Evolutionary conservation across 2,113 vertebrate genomes (phyloP).

Genomic region (Leptobrachium ailaonicum): DNA sequence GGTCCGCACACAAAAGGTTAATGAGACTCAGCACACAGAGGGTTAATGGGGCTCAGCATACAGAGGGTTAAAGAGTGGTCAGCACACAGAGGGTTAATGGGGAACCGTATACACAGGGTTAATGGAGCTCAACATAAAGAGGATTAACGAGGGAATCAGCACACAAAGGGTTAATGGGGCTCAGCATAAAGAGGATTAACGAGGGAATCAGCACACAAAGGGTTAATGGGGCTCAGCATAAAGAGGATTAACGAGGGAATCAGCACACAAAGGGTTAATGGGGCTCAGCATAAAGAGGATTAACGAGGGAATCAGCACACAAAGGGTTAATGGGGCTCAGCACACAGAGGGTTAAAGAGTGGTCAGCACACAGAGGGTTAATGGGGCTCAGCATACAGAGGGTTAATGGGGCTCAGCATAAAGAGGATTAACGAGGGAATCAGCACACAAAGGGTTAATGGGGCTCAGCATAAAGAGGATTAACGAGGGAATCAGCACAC

Average conservation of each 20-base stretch:
- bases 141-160: not conserved
- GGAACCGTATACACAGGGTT: not conserved
- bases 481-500: no score
- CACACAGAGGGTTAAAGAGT: not conserved
- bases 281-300: no score
- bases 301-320: not conserved
- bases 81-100: not conserved
- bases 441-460: not conserved
- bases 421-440: no score
- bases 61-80: not conserved
- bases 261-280: no score
- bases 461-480: no score
- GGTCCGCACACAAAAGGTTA: not conserved
- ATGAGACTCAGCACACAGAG: not conserved
- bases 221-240: not conserved
- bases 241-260: no score
- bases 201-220: not conserved
- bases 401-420: no score
- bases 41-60: not conserved
- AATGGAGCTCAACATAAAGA: not conserved
- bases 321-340: slow-evolving; percentile 1
- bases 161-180: not conserved
- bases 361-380: not conserved
- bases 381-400: not conserved
- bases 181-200: not conserved